Conservation (phyloP, 2,797 vertebrate genomes). For the Syngnathus rostellatus region DNA sequence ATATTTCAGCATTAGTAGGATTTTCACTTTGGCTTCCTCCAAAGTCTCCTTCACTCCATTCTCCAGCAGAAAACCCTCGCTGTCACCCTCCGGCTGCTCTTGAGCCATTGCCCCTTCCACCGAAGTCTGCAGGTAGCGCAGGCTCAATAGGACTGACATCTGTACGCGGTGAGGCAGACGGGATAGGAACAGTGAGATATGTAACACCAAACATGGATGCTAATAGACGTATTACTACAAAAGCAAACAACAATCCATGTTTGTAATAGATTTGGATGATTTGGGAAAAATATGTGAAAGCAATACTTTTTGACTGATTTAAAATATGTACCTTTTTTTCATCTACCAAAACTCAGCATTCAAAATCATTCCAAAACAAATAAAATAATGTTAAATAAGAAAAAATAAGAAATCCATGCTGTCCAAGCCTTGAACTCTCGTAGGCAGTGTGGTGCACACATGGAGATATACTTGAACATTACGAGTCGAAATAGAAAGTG, state of each 20-base stretch:
- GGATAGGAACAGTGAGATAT: background rate
- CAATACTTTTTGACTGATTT: too few species aligned
- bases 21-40: slow-evolving; percentile 44
- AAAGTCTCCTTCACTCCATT: slow-evolving; percentile 72
- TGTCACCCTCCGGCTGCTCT: slow-evolving; percentile 68
- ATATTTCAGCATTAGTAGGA: slow-evolving; percentile 49
- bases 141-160: slow-evolving; percentile 69
- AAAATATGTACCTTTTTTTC: too few species aligned
- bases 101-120: slow-evolving; percentile 72
- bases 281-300: too few species aligned
- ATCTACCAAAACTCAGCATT: too few species aligned
- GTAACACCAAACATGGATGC: background rate
- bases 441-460: too few species aligned
- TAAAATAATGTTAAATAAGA: too few species aligned
- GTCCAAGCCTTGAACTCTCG: too few species aligned
- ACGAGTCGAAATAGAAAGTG: too few species aligned
- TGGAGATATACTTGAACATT: too few species aligned
- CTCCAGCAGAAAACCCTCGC: slow-evolving; percentile 78
- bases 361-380: too few species aligned
- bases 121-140: slow-evolving; percentile 78
- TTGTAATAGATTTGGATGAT: too few species aligned
- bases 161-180: slow-evolving; percentile 32
- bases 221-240: background rate
- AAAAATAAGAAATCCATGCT: too few species aligned
- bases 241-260: background rate